Evolutionary conservation across 2,888 invertebrate species (phyloP).

Genomic region (Conistra vaccinii): DNA sequence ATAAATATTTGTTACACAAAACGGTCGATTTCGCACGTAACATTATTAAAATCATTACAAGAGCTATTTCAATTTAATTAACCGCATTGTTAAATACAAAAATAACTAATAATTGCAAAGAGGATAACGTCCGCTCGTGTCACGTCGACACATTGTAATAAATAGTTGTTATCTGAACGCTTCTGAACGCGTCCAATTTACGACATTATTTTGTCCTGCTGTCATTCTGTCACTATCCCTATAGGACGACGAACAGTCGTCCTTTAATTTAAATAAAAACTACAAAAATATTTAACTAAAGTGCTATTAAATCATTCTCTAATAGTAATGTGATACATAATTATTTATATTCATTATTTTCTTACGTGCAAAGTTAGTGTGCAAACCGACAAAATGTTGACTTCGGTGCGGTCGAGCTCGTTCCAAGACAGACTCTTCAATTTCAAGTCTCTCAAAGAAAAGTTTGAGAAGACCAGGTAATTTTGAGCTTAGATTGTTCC

Average conservation of each 20-base stretch:
- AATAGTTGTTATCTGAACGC: constrained; percentile 54
- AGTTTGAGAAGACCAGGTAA: constrained; percentile 86
- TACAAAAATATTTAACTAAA: not conserved
- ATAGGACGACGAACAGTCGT: constrained; percentile 29
- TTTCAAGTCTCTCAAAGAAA: constrained; percentile 84
- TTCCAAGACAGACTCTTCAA: constrained; percentile 83
- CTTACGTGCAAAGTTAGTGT: constrained; percentile 51
- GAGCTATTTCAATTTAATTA: constrained; percentile 35
- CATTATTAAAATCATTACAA: not conserved
- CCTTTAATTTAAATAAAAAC: constrained; percentile 4
- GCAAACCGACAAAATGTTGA: constrained; percentile 77
- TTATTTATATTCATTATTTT: not conserved
- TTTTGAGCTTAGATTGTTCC: not conserved
- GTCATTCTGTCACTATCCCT: constrained; percentile 42
- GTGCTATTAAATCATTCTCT: constrained; percentile 8
- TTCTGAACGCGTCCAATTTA: constrained; percentile 29
- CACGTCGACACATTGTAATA: constrained; percentile 42
- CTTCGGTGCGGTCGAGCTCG: constrained; percentile 76
- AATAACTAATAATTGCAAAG: constrained; percentile 36
- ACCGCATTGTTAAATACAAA: constrained; percentile 34
- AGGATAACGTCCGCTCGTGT: constrained; percentile 55
- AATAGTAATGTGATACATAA: constrained; percentile 47
- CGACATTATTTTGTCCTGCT: constrained; percentile 22
- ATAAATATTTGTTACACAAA: not conserved
- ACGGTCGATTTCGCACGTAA: not conserved